A percentile compares a stretch with the other conserved stretches of the same genome.
Conservation (phyloP, 2,888 invertebrate species). For the Stegana nigrithorax region DNA sequence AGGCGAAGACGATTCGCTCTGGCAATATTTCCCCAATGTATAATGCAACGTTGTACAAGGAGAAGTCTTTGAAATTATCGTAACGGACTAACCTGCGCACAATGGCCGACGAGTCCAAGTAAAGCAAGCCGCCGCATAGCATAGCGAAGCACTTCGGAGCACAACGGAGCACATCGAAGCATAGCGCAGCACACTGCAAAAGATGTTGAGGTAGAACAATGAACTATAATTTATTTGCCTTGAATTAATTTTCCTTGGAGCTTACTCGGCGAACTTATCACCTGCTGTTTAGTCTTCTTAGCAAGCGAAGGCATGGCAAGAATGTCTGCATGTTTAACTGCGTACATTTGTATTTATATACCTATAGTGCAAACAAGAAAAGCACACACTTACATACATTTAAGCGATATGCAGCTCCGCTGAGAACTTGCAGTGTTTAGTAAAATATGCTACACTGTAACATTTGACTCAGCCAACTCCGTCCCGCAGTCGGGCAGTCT, state of each 20-base stretch:
- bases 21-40: neutral
- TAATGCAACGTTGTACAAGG: neutral
- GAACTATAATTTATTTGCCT: constrained; percentile 52
- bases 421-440: constrained; percentile 46
- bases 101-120: neutral
- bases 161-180: neutral
- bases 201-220: constrained; percentile 37
- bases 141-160: neutral
- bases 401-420: constrained; percentile 5
- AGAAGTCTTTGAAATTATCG: neutral
- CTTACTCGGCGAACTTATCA: constrained; percentile 45
- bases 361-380: neutral
- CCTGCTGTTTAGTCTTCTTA: too few relatives aligned
- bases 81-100: too few relatives aligned
- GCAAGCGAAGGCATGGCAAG: too few relatives aligned
- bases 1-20: too few relatives aligned
- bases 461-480: constrained; percentile 28
- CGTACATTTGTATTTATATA: neutral
- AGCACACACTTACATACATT: neutral
- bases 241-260: constrained; percentile 43
- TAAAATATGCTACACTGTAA: constrained; percentile 49
- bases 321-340: too few relatives aligned
- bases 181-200: neutral
- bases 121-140: neutral
- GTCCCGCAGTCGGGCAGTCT: too few relatives aligned